Evolutionary conservation across 2,888 invertebrate species (phyloP), one percentile per base, ranked within the genome.

Genomic region (Miltochrista miniata): DNA sequence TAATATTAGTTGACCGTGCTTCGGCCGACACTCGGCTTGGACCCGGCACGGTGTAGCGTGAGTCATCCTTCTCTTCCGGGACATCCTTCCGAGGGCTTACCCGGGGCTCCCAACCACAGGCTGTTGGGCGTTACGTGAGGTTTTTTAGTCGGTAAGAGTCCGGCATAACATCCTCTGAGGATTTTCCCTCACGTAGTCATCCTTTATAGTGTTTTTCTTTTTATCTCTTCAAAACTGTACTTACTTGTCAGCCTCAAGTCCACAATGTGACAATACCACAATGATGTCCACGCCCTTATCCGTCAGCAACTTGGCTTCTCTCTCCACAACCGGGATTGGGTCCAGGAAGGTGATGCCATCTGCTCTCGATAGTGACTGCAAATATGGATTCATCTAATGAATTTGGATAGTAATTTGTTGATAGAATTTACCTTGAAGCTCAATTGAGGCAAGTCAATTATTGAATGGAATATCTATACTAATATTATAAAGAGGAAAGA

Each of bases 211-310:
- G 18, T 4, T 4, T 4, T 5, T 24, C 2, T 4, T 24, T 24
- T 2, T 4, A 24, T 4, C 18, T 2, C 5, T 2, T 24, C 5
- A 24, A 15, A 14, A 34, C 15, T 11, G 7, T 4, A 80, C 86
- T 79, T 68, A 92, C 87, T 92, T 84, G 68, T 96, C 96, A n/a
- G 93, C 90, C 2, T 91, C 86, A 45, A 96, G 92, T 2, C 97
- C 97, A 57, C 96, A 95, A 75, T 97, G 97, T 0, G 97, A 97
- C 9, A 97, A 79, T 1, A 96, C 96, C 57, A 97, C 93, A 47
- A 97, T 95, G 11, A 96, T 96, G 59, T 96, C 93, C 2, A 96
- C 93, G 1, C 95, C 95, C 70, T 94, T 82, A 2, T 92, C 86
- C 1, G 92, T 92, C 10, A 96, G 72, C 51, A 90, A 73, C 49